A percentile compares a stretch with the other conserved stretches of the same genome.
phyloP scores from a whole-genome alignment of 2,113 vertebrate genomes.

The Redunca redunca region DNA sequence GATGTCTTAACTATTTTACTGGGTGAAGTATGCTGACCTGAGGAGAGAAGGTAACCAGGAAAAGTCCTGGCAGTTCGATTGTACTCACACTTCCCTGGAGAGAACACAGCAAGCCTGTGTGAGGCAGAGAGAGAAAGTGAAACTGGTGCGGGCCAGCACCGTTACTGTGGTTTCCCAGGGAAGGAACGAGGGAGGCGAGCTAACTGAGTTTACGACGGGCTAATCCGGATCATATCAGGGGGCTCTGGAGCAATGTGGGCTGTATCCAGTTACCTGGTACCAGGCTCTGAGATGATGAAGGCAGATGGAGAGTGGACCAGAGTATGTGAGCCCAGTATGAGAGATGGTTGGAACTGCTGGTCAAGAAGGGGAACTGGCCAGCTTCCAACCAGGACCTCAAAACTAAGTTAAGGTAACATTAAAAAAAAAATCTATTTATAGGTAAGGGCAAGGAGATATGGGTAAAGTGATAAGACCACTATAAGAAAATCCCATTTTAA shows the following conservation, averaged over 20 bases:
- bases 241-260: neutral
- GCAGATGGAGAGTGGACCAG: neutral
- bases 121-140: neutral
- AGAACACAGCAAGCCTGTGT: neutral
- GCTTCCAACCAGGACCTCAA: neutral
- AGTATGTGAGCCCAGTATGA: neutral
- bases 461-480: neutral
- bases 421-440: too few species aligned
- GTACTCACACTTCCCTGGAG: neutral
- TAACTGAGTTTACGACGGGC: neutral
- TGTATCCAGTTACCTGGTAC: neutral
- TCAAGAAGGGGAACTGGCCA: neutral
- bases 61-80: neutral
- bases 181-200: neutral
- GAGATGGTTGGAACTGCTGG: neutral
- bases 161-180: neutral
- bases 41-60: neutral
- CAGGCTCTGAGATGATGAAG: neutral
- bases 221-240: neutral
- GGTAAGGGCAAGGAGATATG: neutral
- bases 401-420: neutral
- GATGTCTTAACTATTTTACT: neutral
- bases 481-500: neutral
- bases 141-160: neutral
- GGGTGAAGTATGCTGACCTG: fast-evolving